These are phyloP conservation scores for Papilio demoleus DNA, from an alignment of 2,888 invertebrate genomes.

Conservation along the genomic window DNA sequence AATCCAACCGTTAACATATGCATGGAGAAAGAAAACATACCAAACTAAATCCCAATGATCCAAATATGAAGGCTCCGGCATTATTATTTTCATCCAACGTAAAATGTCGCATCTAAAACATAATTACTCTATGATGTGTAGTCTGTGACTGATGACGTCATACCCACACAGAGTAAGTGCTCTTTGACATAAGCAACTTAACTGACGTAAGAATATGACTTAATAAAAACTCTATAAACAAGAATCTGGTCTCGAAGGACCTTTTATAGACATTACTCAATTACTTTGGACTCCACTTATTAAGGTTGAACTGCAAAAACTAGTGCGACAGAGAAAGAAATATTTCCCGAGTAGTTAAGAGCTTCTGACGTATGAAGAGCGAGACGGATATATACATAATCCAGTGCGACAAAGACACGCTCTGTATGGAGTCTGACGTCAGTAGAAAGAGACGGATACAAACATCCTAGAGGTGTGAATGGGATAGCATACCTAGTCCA, in stretches of 20 bases:
- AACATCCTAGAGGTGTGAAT: neutral
- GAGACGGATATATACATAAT: neutral
- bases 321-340: neutral
- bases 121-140: neutral
- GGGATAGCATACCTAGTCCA: slow-evolving; percentile 69
- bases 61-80: slow-evolving; percentile 63
- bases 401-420: neutral
- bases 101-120: slow-evolving; percentile 73
- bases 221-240: too few relatives aligned
- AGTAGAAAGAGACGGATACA: neutral
- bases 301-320: too few relatives aligned
- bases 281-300: too few relatives aligned
- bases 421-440: too few relatives aligned
- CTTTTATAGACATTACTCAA: too few relatives aligned
- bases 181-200: too few relatives aligned
- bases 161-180: too few relatives aligned
- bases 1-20: too few relatives aligned
- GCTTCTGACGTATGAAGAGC: neutral
- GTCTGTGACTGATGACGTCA: too few relatives aligned
- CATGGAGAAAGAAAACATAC: slow-evolving; percentile 57
- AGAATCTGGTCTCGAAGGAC: too few relatives aligned
- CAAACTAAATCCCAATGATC: slow-evolving; percentile 82
- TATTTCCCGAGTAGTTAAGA: too few relatives aligned
- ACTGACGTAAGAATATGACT: too few relatives aligned
- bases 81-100: slow-evolving; percentile 80